Base-by-base conservation (phyloP, 2,113 vertebrate species). In the Symphodus melops region DNA sequence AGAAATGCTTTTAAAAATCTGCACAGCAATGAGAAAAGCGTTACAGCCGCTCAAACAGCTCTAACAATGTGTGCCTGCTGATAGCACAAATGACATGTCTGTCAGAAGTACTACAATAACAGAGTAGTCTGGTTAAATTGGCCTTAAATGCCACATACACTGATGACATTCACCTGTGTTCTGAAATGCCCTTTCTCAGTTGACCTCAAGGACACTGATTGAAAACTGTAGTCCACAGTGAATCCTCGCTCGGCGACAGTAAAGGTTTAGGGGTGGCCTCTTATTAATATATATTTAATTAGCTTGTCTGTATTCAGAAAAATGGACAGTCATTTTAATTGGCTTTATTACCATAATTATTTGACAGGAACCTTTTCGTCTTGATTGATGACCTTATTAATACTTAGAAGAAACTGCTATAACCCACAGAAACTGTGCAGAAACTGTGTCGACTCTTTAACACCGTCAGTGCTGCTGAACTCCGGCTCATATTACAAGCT, bases 371-470 rank as follows among this genome's bases (percentile, higher is more conserved):
- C 81, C 86, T 84, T 89, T 91, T 62, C 59, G 13, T 54, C 44
- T 59, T 87, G 88, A 91, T 84, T 77, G 81, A 86, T 87, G 86
- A 83, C 86, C 84, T 88, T 82, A 84, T 91, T 89, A 86, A 84
- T 70, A 59, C 52, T 7, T 59, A 28, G 42, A 66, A 36, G 63
- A 77, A 81, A 65, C 51, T 39, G 72, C 59, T 39, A 51, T 59
- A 61, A 28, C 72, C 36, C 63, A 61, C 7, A 36, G 39, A 68
- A 68, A 65, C 5, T 4, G 36, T 75, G 33, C 54, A 3, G 58
- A n/a, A n/a, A n/a, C n/a, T n/a, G n/a, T n/a, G n/a, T n/a, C n/a
- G 41, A 72, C 80, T 79, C 77, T 63, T 84, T 72, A 75, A 79
- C 59, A 16, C 44, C 39, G 69, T 75, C 66, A 25, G 16, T 1